phyloP scores from a whole-genome alignment of 2,888 invertebrate species.

The Zhuqinia jingwanae region DNA sequence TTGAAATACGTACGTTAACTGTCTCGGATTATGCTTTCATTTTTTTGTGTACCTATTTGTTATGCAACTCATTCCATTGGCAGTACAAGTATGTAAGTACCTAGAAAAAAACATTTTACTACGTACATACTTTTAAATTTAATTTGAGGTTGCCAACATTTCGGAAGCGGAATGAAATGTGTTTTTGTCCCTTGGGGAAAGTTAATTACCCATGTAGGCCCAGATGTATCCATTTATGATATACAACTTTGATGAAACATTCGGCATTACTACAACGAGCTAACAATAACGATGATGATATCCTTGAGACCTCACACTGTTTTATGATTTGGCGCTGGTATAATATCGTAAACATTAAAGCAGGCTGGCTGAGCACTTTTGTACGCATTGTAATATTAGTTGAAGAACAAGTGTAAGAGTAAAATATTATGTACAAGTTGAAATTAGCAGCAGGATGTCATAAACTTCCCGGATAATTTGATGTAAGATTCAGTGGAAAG shows the following conservation, averaged over 20 bases:
- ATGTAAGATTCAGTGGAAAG: neutral
- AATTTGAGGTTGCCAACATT: conserved; percentile 2
- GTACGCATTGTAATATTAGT: too few relatives aligned
- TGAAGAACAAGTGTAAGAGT: too few relatives aligned
- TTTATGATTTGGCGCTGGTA: conserved; percentile 1
- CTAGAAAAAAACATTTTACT: neutral
- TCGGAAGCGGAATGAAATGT: conserved; percentile 21
- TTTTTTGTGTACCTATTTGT: neutral
- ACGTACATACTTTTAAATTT: neutral
- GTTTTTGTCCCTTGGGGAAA: neutral
- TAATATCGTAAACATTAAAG: conserved; percentile 7
- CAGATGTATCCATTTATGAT: conserved; percentile 20
- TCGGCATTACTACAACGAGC: conserved; percentile 5
- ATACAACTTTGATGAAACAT: conserved; percentile 7
- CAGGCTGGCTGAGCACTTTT: neutral
- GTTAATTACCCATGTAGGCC: conserved; percentile 39
- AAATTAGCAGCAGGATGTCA: conserved; percentile 9
- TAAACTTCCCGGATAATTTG: conserved; percentile 7
- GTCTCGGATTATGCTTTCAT: too few relatives aligned
- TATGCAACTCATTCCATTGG: neutral
- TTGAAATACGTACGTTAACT: too few relatives aligned
- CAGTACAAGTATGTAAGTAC: neutral
- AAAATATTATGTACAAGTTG: neutral
- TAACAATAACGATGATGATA: neutral
- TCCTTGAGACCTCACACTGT: too few relatives aligned